These are phyloP conservation scores for Sebastes diaconus DNA, from an alignment of 2,797 vertebrate species.

Conservation along the genomic window DNA sequence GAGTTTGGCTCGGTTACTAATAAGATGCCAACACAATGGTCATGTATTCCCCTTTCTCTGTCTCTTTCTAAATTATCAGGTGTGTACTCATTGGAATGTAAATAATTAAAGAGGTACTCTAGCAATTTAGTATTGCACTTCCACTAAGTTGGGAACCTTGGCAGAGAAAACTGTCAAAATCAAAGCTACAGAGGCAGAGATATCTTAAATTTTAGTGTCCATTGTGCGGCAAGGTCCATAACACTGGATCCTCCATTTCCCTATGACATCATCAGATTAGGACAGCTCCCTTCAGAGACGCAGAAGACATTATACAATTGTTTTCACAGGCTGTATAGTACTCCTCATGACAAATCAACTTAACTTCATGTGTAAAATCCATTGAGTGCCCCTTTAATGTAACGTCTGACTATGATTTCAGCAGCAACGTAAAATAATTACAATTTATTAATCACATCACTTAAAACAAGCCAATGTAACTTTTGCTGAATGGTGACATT, in stretches of 20 bases:
- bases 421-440: background rate
- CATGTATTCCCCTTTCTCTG: background rate
- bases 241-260: background rate
- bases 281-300: background rate
- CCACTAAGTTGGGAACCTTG: background rate
- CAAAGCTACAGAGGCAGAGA: background rate
- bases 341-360: background rate
- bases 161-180: background rate
- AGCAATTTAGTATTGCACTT: background rate
- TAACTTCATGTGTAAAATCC: background rate
- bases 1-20: conserved; percentile 13
- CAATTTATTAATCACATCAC: too few relatives aligned
- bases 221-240: background rate
- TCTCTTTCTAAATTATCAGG: background rate
- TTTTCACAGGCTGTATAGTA: background rate
- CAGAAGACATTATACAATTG: background rate
- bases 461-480: too few relatives aligned
- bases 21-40: background rate
- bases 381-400: background rate
- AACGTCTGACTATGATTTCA: background rate
- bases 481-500: too few relatives aligned
- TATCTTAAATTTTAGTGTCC: background rate
- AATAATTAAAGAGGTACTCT: background rate
- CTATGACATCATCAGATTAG: background rate
- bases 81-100: background rate